phyloP scores from a whole-genome alignment of 1,140 invertebrate species.

The Choristoneura fumiferana region DNA sequence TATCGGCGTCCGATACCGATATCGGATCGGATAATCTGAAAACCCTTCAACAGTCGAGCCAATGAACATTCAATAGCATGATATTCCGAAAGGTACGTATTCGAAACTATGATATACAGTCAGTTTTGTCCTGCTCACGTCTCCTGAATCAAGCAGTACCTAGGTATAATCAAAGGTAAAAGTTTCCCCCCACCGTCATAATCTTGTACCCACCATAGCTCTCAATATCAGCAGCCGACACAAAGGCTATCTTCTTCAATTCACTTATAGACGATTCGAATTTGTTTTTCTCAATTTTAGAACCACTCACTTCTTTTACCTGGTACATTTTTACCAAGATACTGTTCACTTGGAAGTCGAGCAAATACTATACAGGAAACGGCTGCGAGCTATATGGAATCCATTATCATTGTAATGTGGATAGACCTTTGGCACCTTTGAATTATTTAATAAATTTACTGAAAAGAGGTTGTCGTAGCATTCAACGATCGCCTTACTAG shows the following conservation, averaged over 20 bases:
- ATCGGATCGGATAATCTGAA: no score
- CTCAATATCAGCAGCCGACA: constrained; percentile 51
- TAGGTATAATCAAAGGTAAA: no score
- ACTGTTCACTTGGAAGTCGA: not conserved
- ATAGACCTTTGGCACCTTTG: constrained; percentile 58
- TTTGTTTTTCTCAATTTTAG: constrained; percentile 54
- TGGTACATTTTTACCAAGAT: constrained; percentile 57
- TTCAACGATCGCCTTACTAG: not conserved
- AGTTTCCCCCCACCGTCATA: no score
- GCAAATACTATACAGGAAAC: constrained; percentile 11
- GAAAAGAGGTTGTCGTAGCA: constrained; percentile 43
- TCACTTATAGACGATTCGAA: constrained; percentile 66
- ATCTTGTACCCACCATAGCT: constrained; percentile 55
- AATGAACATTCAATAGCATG: no score
- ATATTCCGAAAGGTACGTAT: no score
- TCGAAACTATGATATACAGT: no score
- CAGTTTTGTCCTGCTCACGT: no score
- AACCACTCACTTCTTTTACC: constrained; percentile 33
- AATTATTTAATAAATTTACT: constrained; percentile 50
- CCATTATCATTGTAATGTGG: constrained; percentile 55
- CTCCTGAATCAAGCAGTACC: no score
- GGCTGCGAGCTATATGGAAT: constrained; percentile 15
- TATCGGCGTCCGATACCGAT: no score
- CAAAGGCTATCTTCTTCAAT: constrained; percentile 58
- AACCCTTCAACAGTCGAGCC: no score